phyloP scores from a whole-genome alignment of 2,113 vertebrate species.

The Ptyas mucosa region DNA sequence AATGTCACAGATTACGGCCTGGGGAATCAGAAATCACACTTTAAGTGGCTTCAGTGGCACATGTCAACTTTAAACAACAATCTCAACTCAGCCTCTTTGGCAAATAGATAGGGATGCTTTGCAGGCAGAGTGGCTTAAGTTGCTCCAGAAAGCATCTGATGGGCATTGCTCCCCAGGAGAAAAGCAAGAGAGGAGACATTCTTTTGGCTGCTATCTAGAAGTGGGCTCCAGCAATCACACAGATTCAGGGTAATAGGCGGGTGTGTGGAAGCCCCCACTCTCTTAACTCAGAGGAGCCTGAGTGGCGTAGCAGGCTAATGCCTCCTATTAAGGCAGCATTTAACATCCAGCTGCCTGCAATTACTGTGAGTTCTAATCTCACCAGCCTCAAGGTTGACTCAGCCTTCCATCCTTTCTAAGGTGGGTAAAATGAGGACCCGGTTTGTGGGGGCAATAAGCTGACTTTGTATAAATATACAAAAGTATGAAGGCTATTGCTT shows the following conservation, averaged over 20 bases:
- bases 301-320: too few relatives aligned
- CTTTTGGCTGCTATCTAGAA: not conserved
- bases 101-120: accelerated
- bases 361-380: too few relatives aligned
- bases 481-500: too few relatives aligned
- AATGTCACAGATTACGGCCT: constrained; percentile 44
- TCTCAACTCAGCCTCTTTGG: not conserved
- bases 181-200: not conserved
- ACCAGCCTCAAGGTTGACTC: too few relatives aligned
- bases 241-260: not conserved
- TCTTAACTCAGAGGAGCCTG: too few relatives aligned
- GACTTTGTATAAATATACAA: too few relatives aligned
- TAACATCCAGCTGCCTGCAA: too few relatives aligned
- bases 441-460: too few relatives aligned
- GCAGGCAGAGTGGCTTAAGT: not conserved
- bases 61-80: not conserved
- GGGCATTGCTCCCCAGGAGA: not conserved
- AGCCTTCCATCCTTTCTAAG: too few relatives aligned
- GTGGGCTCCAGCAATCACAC: not conserved
- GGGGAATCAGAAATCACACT: not conserved
- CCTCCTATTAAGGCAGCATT: too few relatives aligned
- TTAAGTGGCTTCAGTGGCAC: accelerated
- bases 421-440: too few relatives aligned
- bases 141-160: not conserved
- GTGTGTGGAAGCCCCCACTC: not conserved